Conservation (phyloP, 2,888 invertebrate genomes). For the Orchestes rusci region DNA sequence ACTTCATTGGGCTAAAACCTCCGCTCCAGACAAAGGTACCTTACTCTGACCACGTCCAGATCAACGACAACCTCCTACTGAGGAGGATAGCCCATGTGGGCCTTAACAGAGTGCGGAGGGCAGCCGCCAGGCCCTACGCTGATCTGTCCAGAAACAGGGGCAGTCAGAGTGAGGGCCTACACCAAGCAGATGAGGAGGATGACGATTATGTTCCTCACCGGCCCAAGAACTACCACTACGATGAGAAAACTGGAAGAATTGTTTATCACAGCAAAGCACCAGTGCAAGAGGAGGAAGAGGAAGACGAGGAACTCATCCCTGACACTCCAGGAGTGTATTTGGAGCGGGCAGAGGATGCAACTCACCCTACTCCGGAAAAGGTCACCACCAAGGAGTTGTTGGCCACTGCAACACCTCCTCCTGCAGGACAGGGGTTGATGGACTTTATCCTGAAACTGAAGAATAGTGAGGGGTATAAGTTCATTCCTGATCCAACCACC, state of each 20-base stretch:
- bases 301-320: constrained; percentile 23
- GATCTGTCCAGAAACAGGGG: constrained; percentile 33
- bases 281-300: constrained; percentile 21
- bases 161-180: too few species aligned
- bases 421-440: constrained; percentile 34
- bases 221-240: constrained; percentile 40
- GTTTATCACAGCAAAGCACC: constrained; percentile 35
- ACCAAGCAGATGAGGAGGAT: constrained; percentile 32
- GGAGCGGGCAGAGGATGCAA: constrained; percentile 20
- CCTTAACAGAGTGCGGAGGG: constrained; percentile 29
- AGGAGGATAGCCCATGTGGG: constrained; percentile 20
- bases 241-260: constrained; percentile 38
- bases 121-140: constrained; percentile 33
- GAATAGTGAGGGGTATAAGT: constrained; percentile 33
- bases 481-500: constrained; percentile 40
- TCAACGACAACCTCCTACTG: constrained; percentile 21
- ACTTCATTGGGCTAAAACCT: constrained; percentile 40
- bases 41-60: constrained; percentile 33
- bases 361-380: constrained; percentile 23
- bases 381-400: constrained; percentile 30
- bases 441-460: constrained; percentile 38
- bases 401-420: constrained; percentile 32
- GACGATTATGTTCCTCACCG: constrained; percentile 43
- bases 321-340: constrained; percentile 19
- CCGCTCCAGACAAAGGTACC: constrained; percentile 34